phyloP scores from a whole-genome alignment of 2,113 vertebrate species.

The Pagrus major region DNA sequence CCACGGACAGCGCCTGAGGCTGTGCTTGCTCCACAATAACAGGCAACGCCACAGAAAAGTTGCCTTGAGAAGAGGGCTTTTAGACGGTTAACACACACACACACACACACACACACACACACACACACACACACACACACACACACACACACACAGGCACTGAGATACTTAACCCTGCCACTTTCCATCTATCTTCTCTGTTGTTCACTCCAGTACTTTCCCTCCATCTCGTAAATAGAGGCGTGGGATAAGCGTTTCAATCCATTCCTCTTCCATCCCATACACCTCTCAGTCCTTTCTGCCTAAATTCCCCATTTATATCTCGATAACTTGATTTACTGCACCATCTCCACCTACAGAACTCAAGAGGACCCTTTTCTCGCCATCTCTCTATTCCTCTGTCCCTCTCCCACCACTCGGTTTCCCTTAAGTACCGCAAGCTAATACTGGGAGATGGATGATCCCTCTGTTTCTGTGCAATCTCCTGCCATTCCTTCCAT shows the following conservation, averaged over 20 bases:
- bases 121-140: conserved; percentile 10
- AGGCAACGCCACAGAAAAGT: neutral
- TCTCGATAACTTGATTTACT: conserved; percentile 32
- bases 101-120: conserved; percentile 6
- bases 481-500: conserved; percentile 1
- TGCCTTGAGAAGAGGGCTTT: conserved; percentile 5
- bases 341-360: conserved; percentile 30
- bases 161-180: conserved; percentile 21
- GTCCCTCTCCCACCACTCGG: conserved; percentile 8
- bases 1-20: conserved; percentile 52
- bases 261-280: conserved; percentile 2
- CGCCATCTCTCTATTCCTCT: neutral
- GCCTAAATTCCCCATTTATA: conserved; percentile 17
- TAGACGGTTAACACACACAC: neutral
- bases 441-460: conserved; percentile 32
- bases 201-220: conserved; percentile 22
- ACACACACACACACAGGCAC: conserved; percentile 1
- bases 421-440: conserved; percentile 24
- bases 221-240: conserved; percentile 32
- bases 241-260: conserved; percentile 46
- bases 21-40: conserved; percentile 8
- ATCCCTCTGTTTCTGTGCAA: conserved; percentile 18
- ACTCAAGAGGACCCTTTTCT: neutral
- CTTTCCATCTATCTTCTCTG: conserved; percentile 26
- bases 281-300: conserved; percentile 22